phyloP scores from a whole-genome alignment of 2,888 invertebrate genomes.

The Lithosia quadra region DNA sequence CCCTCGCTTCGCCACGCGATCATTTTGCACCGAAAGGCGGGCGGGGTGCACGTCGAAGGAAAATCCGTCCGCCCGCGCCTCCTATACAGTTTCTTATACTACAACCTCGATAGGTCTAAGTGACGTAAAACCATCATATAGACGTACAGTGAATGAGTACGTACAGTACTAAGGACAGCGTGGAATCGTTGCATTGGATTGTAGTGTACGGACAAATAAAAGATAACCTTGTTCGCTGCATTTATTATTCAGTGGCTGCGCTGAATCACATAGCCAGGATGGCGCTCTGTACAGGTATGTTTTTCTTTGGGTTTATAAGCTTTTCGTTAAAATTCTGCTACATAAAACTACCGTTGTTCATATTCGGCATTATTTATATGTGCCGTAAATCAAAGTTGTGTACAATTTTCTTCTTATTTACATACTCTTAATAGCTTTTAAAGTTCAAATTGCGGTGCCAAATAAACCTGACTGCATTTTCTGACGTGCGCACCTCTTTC shows the following conservation, averaged over 20 bases:
- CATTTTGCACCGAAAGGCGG: conserved; percentile 77
- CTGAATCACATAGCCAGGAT: conserved; percentile 78
- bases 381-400: neutral
- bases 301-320: conserved; percentile 44
- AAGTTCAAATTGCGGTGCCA: conserved; percentile 40
- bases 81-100: conserved; percentile 61
- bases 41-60: conserved; percentile 73
- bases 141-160: conserved; percentile 59
- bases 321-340: conserved; percentile 9
- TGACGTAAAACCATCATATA: conserved; percentile 75
- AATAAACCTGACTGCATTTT: conserved; percentile 41
- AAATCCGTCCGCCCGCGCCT: conserved; percentile 53
- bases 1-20: conserved; percentile 77
- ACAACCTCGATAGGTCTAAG: conserved; percentile 79
- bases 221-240: conserved; percentile 79
- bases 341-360: neutral
- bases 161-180: conserved; percentile 53
- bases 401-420: conserved; percentile 16
- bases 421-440: conserved; percentile 19
- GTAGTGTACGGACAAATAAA: conserved; percentile 59
- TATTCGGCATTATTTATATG: neutral
- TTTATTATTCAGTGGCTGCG: conserved; percentile 84
- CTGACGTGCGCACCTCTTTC: conserved; percentile 43
- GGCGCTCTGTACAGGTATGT: conserved; percentile 82
- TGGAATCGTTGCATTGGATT: conserved; percentile 58